Conservation (phyloP, 1,140 invertebrate genomes). For the Lepidurus packardi region DNA sequence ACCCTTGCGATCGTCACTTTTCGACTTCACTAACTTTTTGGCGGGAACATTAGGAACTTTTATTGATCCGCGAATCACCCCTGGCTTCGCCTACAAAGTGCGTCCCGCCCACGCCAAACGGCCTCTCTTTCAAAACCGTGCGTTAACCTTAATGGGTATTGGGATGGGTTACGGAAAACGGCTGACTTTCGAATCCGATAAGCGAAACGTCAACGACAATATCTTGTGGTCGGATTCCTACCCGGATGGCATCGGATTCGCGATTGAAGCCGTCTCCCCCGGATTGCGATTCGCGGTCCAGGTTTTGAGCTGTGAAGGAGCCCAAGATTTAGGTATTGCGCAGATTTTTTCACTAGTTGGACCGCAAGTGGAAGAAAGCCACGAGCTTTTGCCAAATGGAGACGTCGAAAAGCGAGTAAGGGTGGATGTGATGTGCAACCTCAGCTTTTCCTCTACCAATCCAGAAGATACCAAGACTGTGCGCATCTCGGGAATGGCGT, state of each 20-base stretch:
- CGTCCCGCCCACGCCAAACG: slow-evolving; percentile 54
- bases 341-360: slow-evolving; percentile 36
- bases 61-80: slow-evolving; percentile 63
- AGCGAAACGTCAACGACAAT: slow-evolving; percentile 55
- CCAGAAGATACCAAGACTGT: slow-evolving; percentile 30
- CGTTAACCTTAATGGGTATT: slow-evolving; percentile 57
- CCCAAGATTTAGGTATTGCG: slow-evolving; percentile 39
- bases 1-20: background rate
- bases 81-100: slow-evolving; percentile 66
- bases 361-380: slow-evolving; percentile 39
- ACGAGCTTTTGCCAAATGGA: slow-evolving; percentile 36
- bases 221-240: slow-evolving; percentile 74
- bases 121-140: slow-evolving; percentile 58
- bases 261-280: slow-evolving; percentile 57
- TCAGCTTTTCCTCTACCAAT: slow-evolving; percentile 39
- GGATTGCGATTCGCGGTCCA: slow-evolving; percentile 58
- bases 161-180: slow-evolving; percentile 71
- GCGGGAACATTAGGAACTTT: slow-evolving; percentile 55
- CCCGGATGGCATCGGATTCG: slow-evolving; percentile 63
- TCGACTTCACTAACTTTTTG: background rate
- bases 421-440: slow-evolving; percentile 40
- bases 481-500: slow-evolving; percentile 25
- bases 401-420: slow-evolving; percentile 40
- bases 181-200: slow-evolving; percentile 62
- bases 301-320: slow-evolving; percentile 36